Conservation (phyloP, 1,140 invertebrate species). For the Ceratina japonica region DNA sequence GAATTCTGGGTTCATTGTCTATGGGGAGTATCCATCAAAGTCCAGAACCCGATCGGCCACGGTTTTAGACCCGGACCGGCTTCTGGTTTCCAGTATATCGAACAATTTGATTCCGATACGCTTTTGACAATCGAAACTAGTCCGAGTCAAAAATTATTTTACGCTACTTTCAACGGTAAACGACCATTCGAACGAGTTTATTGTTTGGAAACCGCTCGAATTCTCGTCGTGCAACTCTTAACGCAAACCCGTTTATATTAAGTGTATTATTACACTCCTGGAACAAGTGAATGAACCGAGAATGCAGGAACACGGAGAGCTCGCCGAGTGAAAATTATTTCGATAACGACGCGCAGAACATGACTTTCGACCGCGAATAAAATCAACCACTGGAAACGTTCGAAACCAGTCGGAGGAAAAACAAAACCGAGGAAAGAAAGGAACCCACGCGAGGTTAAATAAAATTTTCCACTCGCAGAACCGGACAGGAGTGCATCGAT, state of each 20-base stretch:
- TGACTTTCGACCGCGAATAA: slow-evolving; percentile 2
- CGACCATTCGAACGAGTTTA: too few relatives aligned
- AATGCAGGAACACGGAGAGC: background rate
- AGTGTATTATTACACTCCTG: too few relatives aligned
- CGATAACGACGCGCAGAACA: background rate
- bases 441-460: too few relatives aligned
- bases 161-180: too few relatives aligned
- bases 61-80: slow-evolving; percentile 33
- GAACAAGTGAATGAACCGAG: background rate
- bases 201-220: too few relatives aligned
- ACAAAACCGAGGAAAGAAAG: too few relatives aligned
- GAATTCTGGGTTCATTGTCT: slow-evolving; percentile 18
- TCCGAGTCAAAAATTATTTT: too few relatives aligned
- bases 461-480: too few relatives aligned
- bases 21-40: slow-evolving; percentile 13
- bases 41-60: background rate
- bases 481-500: too few relatives aligned
- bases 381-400: slow-evolving; percentile 14
- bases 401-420: background rate
- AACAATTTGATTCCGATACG: slow-evolving; percentile 17
- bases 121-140: background rate
- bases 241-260: too few relatives aligned
- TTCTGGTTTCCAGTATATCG: background rate
- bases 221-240: too few relatives aligned
- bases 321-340: slow-evolving; percentile 16